Percentiles rank a stretch among this genome's conserved stretches.
These are phyloP conservation scores for Cassiopea andromeda DNA, from an alignment of 30 jellyfish, hydroid and myxozoan genomes.

Conservation along the genomic window DNA sequence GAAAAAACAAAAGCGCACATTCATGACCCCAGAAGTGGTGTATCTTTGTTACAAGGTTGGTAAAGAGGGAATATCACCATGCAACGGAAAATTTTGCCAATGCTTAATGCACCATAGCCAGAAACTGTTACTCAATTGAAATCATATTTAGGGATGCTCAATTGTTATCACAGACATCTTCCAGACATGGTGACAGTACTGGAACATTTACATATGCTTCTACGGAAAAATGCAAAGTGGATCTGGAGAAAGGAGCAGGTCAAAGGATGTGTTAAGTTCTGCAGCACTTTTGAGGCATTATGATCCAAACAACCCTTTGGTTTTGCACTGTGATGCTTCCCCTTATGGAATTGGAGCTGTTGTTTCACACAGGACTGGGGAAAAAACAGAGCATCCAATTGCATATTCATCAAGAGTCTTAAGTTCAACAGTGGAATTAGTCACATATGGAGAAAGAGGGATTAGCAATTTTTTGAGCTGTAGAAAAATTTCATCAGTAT, in stretches of 20 bases:
- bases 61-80: conserved; percentile 62
- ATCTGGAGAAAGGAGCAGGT: conserved; percentile 52
- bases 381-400: conserved; percentile 42
- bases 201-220: too few relatives aligned
- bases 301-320: conserved; percentile 44
- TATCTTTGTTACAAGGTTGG: not conserved
- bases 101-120: conserved; percentile 53
- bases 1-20: too few relatives aligned
- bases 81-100: conserved; percentile 34
- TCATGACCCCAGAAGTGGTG: not conserved
- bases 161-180: not conserved
- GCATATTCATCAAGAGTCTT: conserved; percentile 59
- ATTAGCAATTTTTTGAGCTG: conserved; percentile 46
- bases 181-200: not conserved
- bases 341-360: conserved; percentile 82
- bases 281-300: conserved; percentile 52
- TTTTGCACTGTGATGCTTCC: conserved; percentile 61
- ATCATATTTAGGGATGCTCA: conserved; percentile 56
- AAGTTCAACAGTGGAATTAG: conserved; percentile 46
- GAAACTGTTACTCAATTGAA: conserved; percentile 61
- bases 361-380: conserved; percentile 39
- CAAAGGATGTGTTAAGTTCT: conserved; percentile 30
- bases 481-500: conserved; percentile 58
- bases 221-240: conserved; percentile 56
- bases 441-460: conserved; percentile 58